phyloP scores from a whole-genome alignment of 2,113 vertebrate species.

The Ailuropoda melanoleuca region DNA sequence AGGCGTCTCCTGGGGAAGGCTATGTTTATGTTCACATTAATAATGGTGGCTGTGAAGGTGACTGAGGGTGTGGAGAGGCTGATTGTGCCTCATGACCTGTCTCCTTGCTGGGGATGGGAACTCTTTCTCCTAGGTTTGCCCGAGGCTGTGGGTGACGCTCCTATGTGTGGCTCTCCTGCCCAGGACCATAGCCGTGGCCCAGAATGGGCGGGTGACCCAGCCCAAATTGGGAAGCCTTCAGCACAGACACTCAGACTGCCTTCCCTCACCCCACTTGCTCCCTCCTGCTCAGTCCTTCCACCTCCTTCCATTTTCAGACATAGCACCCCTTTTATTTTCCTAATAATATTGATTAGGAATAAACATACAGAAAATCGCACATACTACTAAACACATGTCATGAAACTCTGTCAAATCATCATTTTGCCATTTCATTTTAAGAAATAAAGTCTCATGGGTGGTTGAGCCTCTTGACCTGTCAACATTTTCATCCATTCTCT shows the following conservation, averaged over 20 bases:
- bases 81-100: too few species aligned
- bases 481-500: background rate
- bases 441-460: background rate
- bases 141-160: background rate
- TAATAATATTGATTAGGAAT: background rate
- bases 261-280: background rate
- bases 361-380: background rate
- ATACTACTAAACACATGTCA: background rate
- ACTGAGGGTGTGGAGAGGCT: background rate
- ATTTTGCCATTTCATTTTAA: background rate
- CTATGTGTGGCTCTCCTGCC: background rate
- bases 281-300: background rate
- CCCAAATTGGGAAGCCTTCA: background rate
- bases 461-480: background rate
- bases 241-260: background rate
- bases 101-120: background rate
- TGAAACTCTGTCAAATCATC: background rate
- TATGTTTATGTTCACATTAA: background rate
- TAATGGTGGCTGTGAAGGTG: background rate
- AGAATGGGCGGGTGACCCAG: background rate
- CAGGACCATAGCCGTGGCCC: background rate
- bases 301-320: background rate
- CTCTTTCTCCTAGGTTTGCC: background rate
- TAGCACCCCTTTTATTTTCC: background rate
- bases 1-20: background rate